These are phyloP conservation scores for Novumbra hubbsi DNA, from an alignment of 2,797 vertebrate species.

Conservation along the genomic window DNA sequence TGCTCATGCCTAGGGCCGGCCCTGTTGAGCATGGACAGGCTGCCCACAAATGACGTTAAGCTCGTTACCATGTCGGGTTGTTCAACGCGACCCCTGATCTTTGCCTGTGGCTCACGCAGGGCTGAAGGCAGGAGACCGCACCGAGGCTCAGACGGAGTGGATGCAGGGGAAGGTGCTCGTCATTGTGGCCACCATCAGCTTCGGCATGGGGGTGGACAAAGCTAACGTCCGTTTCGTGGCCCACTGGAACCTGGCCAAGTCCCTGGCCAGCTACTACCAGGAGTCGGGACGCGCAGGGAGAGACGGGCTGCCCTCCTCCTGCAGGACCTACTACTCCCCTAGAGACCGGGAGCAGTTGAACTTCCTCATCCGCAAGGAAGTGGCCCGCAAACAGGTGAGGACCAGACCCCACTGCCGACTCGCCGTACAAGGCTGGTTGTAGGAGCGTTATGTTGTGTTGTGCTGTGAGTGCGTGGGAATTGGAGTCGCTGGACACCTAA, in stretches of 20 bases:
- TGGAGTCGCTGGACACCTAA: neutral
- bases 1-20: too few species aligned
- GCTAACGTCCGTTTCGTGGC: slow-evolving; percentile 95
- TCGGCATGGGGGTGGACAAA: slow-evolving; percentile 99
- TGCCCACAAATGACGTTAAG: too few species aligned
- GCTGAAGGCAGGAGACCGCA: slow-evolving; percentile 84
- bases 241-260: slow-evolving; percentile 98
- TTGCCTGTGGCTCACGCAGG: slow-evolving; percentile 66
- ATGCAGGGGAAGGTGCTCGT: slow-evolving; percentile 90
- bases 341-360: slow-evolving; percentile 85
- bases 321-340: slow-evolving; percentile 91
- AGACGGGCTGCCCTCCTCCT: slow-evolving; percentile 87
- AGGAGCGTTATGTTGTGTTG: neutral
- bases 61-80: too few species aligned
- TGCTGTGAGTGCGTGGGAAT: neutral
- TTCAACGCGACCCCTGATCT: neutral
- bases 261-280: slow-evolving; percentile 96
- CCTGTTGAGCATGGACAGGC: too few species aligned
- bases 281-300: slow-evolving; percentile 95
- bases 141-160: slow-evolving; percentile 88
- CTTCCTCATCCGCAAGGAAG: slow-evolving; percentile 91
- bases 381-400: slow-evolving; percentile 81
- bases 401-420: neutral
- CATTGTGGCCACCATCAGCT: slow-evolving; percentile 97
- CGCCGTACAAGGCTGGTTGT: neutral